Base-by-base conservation (phyloP, 2,113 vertebrate species). In the Catharus fuscescens region DNA sequence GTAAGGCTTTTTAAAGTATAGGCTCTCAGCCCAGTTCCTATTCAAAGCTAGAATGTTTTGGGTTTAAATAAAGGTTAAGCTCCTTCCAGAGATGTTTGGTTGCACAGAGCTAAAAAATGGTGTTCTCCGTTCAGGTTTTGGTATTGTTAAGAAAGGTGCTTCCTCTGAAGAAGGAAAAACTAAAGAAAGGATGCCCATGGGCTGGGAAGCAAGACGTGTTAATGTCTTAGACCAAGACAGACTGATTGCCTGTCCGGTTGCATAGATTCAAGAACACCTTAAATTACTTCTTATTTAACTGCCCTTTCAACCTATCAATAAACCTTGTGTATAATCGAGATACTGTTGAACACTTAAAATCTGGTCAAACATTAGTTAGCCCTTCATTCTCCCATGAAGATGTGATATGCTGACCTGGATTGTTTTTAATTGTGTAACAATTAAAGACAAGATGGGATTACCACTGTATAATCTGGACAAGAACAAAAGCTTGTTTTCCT, bases 1-100 rank as follows among this genome's bases (percentile, higher is more conserved):
- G 99, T 99, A 98, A 40, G 98, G 44, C 15, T 83, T 65, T 86
- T 65, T 42, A 14, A 69, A 83, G 18, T 26, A 3, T 23, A 62
- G 69, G 10, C 15, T 54, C 2, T 61, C 8, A 11, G 2, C 10
- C 12, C 50, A 24, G 8, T 42, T 67, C 21, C 18, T 72, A 1
- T 31, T 60, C 0, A 8, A 71, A 60, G 32, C 50, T 88, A 34
- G 18, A 64, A 67, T 4, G 10, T 50, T 4, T 34, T 59, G 9
- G 14, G 0, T 80, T 65, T 77, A 38, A n/a, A 11, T 48, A 28
- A 76, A 93, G 15, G 9, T 85, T 94, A 72, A 85, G 66, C 48
- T 56, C 6, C 8, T 52, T 65, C 2, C 17, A n/a, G 40, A 52
- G 9, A 14, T 53, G 53, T 14, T 29, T 42, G 20, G 12, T 18